A percentile compares a stretch with the other conserved stretches of the same genome.
phyloP scores from a whole-genome alignment of 2,888 invertebrate species.

The Dryobota labecula region DNA sequence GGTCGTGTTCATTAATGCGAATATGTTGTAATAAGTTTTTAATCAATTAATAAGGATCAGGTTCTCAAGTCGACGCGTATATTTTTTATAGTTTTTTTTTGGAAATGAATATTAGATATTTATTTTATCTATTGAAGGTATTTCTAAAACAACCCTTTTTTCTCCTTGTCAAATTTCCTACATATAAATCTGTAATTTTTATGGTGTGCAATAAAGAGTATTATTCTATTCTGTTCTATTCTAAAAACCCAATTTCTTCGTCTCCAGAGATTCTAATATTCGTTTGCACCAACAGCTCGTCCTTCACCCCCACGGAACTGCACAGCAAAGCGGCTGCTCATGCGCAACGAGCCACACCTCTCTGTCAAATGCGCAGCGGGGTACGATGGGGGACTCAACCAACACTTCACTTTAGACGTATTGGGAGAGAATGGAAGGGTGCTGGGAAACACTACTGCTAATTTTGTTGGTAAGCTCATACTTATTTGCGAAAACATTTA shows the following conservation, averaged over 20 bases:
- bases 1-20: too few species aligned
- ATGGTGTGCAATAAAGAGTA: not conserved
- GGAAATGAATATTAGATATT: too few species aligned
- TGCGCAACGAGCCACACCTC: constrained; percentile 75
- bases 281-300: constrained; percentile 73
- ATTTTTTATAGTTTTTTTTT: too few species aligned
- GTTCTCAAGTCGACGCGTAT: too few species aligned
- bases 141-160: too few species aligned
- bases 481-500: too few species aligned
- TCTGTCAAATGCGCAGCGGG: constrained; percentile 82
- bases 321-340: constrained; percentile 75
- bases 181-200: too few species aligned
- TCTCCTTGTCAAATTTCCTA: too few species aligned
- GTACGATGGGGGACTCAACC: constrained; percentile 83
- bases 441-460: constrained; percentile 79
- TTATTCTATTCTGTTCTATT: too few species aligned
- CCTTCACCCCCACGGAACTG: constrained; percentile 86
- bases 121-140: too few species aligned
- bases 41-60: too few species aligned
- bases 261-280: not conserved
- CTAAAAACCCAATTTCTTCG: not conserved
- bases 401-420: constrained; percentile 84
- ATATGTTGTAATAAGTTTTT: too few species aligned
- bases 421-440: constrained; percentile 77
- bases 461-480: constrained; percentile 70